Conservation (phyloP, 2,888 invertebrate species). For the Xanthorhoe spadicearia region DNA sequence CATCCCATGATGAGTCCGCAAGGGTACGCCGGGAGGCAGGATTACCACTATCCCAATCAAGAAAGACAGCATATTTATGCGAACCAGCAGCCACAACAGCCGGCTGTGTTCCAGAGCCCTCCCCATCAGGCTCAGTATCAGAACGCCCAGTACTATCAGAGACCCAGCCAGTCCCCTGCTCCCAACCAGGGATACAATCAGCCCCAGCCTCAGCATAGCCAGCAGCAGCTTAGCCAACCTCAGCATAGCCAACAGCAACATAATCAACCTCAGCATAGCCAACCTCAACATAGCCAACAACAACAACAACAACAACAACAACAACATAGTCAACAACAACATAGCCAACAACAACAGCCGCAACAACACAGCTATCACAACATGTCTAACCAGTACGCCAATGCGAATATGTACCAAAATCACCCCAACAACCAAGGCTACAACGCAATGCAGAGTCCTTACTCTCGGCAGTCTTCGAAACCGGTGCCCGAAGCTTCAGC, state of each 20-base stretch:
- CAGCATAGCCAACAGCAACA: slow-evolving; percentile 62
- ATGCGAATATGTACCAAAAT: slow-evolving; percentile 64
- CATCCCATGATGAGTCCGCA: slow-evolving; percentile 79
- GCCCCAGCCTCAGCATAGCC: slow-evolving; percentile 48
- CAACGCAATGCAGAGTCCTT: slow-evolving; percentile 68
- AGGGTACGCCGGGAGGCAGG: slow-evolving; percentile 65
- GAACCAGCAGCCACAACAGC: slow-evolving; percentile 61
- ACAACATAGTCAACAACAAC: slow-evolving; percentile 61
- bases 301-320: slow-evolving; percentile 46
- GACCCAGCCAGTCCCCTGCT: slow-evolving; percentile 61
- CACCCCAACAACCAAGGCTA: slow-evolving; percentile 65
- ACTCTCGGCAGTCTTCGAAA: slow-evolving; percentile 66
- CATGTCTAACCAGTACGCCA: slow-evolving; percentile 69
- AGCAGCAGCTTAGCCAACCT: slow-evolving; percentile 46
- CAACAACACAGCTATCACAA: slow-evolving; percentile 61
- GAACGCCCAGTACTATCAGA: slow-evolving; percentile 74
- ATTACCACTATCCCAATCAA: slow-evolving; percentile 70
- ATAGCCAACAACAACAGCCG: slow-evolving; percentile 60
- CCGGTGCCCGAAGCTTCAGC: slow-evolving; percentile 59
- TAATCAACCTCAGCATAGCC: slow-evolving; percentile 56
- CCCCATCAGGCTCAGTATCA: slow-evolving; percentile 76
- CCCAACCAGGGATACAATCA: slow-evolving; percentile 66
- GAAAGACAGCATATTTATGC: slow-evolving; percentile 74
- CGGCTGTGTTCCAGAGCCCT: slow-evolving; percentile 70
- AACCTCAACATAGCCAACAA: slow-evolving; percentile 59